phyloP scores from a whole-genome alignment of 1,140 invertebrate species.

The Temnothorax longispinosus region DNA sequence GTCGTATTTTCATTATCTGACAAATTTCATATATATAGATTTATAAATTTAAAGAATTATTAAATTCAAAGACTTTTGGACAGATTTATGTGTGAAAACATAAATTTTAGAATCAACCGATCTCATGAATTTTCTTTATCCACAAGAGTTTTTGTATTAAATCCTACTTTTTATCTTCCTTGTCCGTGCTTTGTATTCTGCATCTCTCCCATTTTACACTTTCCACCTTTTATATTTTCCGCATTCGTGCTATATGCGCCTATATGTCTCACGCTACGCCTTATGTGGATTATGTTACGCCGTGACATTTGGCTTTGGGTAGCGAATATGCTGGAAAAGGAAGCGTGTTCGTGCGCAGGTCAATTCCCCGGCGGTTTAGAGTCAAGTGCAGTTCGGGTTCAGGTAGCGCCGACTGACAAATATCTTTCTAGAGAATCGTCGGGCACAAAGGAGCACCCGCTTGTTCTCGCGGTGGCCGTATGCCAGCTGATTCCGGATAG shows the following conservation, averaged over 20 bases:
- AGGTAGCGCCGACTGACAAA: conserved; percentile 32
- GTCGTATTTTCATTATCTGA: not conserved
- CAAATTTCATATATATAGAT: not conserved
- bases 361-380: conserved; percentile 37
- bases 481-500: conserved; percentile 69
- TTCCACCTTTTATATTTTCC: conserved; percentile 9
- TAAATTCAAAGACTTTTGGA: not conserved
- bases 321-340: conserved; percentile 26
- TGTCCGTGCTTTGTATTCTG: not conserved
- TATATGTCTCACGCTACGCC: not conserved
- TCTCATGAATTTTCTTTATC: conserved; percentile 7
- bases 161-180: not conserved
- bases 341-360: conserved; percentile 12
- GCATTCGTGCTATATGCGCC: not conserved
- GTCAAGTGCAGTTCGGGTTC: conserved; percentile 49
- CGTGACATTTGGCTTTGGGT: conserved; percentile 15
- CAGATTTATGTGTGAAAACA: not conserved
- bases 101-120: not conserved
- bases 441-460: conserved; percentile 44
- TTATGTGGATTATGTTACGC: conserved; percentile 28
- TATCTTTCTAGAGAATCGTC: conserved; percentile 68
- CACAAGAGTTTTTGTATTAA: not conserved
- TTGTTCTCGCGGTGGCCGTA: conserved; percentile 42
- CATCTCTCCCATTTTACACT: not conserved
- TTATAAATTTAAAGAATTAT: not conserved